These are phyloP conservation scores for Colletes gigas DNA, from an alignment of 1,140 invertebrate genomes.

Conservation along the genomic window DNA sequence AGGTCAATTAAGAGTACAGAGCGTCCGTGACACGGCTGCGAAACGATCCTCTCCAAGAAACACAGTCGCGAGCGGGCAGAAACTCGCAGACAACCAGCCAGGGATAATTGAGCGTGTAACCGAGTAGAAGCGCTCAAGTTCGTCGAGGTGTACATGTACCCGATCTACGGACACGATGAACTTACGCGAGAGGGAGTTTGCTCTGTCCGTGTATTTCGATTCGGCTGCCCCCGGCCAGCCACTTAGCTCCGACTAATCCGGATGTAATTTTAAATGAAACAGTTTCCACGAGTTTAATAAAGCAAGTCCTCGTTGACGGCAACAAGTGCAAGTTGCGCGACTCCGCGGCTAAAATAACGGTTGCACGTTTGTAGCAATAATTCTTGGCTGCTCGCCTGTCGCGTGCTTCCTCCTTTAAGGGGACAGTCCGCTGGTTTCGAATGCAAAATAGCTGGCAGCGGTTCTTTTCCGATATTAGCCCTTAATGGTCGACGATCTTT, in stretches of 20 bases:
- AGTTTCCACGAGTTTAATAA: conserved; percentile 65
- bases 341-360: no score
- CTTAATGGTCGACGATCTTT: no score
- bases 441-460: no score
- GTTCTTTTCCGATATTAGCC: no score
- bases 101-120: conserved; percentile 36
- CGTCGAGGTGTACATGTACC: conserved; percentile 8
- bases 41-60: not conserved
- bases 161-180: not conserved
- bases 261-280: conserved; percentile 67
- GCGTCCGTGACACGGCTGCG: not conserved
- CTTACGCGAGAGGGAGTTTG: conserved; percentile 6
- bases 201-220: conserved; percentile 7
- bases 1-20: not conserved
- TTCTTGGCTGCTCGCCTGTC: not conserved
- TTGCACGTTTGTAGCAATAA: conserved; percentile 2
- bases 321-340: conserved; percentile 64
- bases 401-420: no score
- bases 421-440: no score
- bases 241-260: conserved; percentile 40
- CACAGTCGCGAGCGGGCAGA: not conserved
- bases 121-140: conserved; percentile 30
- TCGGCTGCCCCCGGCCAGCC: conserved; percentile 15
- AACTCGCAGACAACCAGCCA: not conserved
- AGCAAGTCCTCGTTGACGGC: conserved; percentile 50